Conservation (phyloP, 2,888 invertebrate species). For the Ashinkailepas kermadecensis region DNA sequence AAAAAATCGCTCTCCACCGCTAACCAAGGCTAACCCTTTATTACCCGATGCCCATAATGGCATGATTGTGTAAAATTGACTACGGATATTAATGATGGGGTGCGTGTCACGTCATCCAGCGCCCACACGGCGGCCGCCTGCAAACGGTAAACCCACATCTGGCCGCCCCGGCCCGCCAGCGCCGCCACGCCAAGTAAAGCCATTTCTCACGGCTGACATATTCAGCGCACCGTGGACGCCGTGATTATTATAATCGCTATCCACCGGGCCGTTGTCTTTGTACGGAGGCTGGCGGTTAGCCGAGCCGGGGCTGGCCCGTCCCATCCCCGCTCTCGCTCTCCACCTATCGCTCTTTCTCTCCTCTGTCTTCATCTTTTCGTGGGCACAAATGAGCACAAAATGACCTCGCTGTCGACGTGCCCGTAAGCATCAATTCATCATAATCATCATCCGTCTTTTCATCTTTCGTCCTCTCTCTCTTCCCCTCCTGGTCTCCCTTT, state of each 20-base stretch:
- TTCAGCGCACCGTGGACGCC: slow-evolving; percentile 5
- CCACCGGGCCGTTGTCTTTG: background rate
- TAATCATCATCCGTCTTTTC: too few species aligned
- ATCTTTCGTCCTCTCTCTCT: too few species aligned
- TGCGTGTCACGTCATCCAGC: background rate
- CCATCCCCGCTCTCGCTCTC: too few species aligned
- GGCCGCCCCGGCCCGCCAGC: background rate
- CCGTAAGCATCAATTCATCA: too few species aligned
- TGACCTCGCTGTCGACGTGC: too few species aligned
- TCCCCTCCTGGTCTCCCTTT: too few species aligned
- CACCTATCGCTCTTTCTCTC: too few species aligned
- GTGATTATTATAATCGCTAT: background rate
- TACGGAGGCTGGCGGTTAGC: background rate
- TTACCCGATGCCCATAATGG: background rate
- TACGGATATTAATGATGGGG: background rate
- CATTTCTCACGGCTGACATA: slow-evolving; percentile 13
- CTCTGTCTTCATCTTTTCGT: too few species aligned
- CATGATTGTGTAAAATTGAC: background rate
- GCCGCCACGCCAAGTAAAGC: background rate
- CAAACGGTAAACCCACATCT: slow-evolving; percentile 11
- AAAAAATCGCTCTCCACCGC: background rate
- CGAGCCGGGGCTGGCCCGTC: background rate
- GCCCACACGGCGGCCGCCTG: background rate
- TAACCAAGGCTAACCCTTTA: background rate
- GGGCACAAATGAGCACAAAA: too few species aligned